These are phyloP conservation scores for Perca flavescens DNA, from an alignment of 2,113 vertebrate genomes.

Conservation along the genomic window DNA sequence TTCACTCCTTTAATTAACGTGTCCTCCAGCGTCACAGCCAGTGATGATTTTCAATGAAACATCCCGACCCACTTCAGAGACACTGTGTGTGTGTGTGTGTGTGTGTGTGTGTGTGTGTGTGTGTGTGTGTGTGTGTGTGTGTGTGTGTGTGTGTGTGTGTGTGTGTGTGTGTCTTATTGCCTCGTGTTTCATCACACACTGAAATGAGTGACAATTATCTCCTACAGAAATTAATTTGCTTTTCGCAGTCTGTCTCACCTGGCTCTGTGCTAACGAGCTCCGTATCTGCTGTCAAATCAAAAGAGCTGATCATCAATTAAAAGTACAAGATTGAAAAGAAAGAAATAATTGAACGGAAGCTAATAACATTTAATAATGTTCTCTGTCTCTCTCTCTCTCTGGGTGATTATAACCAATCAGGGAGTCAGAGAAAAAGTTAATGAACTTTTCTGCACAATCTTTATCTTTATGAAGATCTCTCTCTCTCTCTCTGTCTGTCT, in stretches of 20 bases:
- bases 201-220: conserved; percentile 31
- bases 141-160: conserved; percentile 20
- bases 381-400: not conserved
- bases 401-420: conserved; percentile 3
- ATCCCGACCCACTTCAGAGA: conserved; percentile 21
- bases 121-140: conserved; percentile 15
- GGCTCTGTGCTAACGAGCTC: conserved; percentile 12
- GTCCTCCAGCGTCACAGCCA: conserved; percentile 21
- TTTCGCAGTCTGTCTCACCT: conserved; percentile 5
- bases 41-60: conserved; percentile 15
- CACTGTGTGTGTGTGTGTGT: too few relatives aligned
- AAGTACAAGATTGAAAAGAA: not conserved
- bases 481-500: too few relatives aligned
- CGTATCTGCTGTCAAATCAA: not conserved
- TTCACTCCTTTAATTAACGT: conserved; percentile 17
- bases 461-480: not conserved
- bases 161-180: conserved; percentile 31
- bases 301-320: conserved; percentile 20
- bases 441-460: not conserved
- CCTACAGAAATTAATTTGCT: conserved; percentile 23
- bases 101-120: conserved; percentile 2
- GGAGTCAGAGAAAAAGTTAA: not conserved
- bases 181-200: conserved; percentile 45
- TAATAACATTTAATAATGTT: conserved; percentile 1
- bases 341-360: not conserved